phyloP scores from a whole-genome alignment of 2,797 vertebrate genomes.

The Artibeus lituratus region DNA sequence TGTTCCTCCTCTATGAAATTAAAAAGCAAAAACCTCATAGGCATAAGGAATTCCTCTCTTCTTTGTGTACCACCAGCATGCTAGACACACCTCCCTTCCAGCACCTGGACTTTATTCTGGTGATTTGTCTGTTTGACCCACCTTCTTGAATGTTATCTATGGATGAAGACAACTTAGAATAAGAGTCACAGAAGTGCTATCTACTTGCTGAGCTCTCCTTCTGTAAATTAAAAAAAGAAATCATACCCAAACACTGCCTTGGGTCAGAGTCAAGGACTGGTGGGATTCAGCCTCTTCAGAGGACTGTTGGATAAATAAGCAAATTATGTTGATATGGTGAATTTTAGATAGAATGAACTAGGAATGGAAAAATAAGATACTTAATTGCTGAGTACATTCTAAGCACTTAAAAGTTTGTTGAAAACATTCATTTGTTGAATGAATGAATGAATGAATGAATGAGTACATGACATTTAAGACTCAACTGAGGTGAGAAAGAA shows the following conservation, averaged over 20 bases:
- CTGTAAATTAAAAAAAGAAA: conserved; percentile 12
- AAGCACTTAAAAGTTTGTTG: background rate
- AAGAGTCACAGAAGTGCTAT: background rate
- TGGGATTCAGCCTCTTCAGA: background rate
- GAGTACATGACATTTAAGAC: background rate
- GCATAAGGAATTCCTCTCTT: background rate
- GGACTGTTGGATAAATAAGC: background rate
- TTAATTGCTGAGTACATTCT: background rate
- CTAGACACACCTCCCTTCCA: background rate
- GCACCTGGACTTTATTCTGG: background rate
- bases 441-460: background rate
- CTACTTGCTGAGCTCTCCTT: background rate
- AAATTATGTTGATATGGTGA: background rate
- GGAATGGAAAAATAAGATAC: background rate
- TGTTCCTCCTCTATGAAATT: background rate
- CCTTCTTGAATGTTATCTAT: background rate
- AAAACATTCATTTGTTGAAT: background rate
- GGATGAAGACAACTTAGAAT: background rate
- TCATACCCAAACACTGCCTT: background rate
- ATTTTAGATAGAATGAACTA: background rate
- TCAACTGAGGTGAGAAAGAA: background rate
- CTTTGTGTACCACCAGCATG: background rate
- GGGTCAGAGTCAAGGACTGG: background rate
- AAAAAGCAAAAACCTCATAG: background rate
- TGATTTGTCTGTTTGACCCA: background rate